Base-by-base conservation (phyloP, 2,797 vertebrate species). In the Sparus aurata region DNA sequence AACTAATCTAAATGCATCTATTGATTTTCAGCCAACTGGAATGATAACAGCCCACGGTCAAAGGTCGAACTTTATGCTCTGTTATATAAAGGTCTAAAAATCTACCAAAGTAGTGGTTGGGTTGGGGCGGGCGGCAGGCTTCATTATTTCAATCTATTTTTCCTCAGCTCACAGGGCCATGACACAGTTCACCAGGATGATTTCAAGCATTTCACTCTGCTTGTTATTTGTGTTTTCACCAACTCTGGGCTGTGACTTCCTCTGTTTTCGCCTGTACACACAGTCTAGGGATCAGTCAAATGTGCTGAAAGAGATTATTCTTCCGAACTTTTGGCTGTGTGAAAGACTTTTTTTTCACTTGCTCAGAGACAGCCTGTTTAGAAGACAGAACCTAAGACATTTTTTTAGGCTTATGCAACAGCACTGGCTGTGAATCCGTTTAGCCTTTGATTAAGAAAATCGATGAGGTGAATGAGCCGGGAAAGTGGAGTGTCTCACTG, bases 381-480 rank as follows among this genome's bases (percentile, higher is more conserved):
- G 69, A 3, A 54, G 53, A 73, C 20, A 17, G 23, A 68, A 34
- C n/a, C 11, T 5, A 38, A 38, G 54, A 43, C 5, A 45, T 55
- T 63, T 38, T 38, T 52, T 80, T 7, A 27, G 22, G 52, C 30
- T 74, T 41, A 67, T 45, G 70, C 41, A 85, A 54, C 77, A 49
- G 67, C 50, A 0, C 49, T 2, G 74, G 57, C 38, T 72, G 73
- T 63, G 77, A 85, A 82, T 87, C 61, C 34, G 49, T 85, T 90
- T 58, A 81, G 69, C 73, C 77, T 89, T 79, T 87, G 59, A 90
- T 91, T 87, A 83, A 79, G 69, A 71, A 75, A 89, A 89, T 89
- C 69, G 20, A 89, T 87, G 77, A 67, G 74, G 63, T 67, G 86
- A 82, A 82, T 74, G 77, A 86, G 84, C 27, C 60, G 55, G 70